phyloP scores from a whole-genome alignment of 1,140 invertebrate genomes.

The Lepidurus apus region DNA sequence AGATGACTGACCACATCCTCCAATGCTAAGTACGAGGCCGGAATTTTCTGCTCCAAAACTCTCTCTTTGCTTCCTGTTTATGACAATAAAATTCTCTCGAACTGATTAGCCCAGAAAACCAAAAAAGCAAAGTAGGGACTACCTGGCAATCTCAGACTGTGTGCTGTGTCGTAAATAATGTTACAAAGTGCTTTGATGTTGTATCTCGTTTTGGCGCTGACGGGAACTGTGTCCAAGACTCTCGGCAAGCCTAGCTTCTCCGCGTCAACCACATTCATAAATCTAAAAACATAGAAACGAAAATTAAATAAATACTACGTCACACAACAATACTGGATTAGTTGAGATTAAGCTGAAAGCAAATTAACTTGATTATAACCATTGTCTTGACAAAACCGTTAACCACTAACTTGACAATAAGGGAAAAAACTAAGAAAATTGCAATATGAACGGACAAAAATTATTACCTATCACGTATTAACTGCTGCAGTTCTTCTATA shows the following conservation, averaged over 20 bases:
- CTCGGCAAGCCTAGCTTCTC: constrained; percentile 92
- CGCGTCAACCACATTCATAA: constrained; percentile 88
- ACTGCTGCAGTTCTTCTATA: constrained; percentile 78
- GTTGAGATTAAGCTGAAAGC: too few relatives aligned
- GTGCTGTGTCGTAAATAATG: constrained; percentile 89
- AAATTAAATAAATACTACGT: background rate
- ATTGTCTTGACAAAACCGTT: too few relatives aligned
- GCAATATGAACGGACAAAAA: background rate
- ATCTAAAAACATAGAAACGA: constrained; percentile 49
- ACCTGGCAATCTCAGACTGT: constrained; percentile 78
- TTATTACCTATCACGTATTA: constrained; percentile 63
- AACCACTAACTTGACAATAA: too few relatives aligned
- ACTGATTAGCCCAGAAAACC: constrained; percentile 35
- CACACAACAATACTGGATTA: background rate
- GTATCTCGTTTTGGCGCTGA: constrained; percentile 80
- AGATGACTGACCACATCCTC: constrained; percentile 84
- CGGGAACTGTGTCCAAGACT: constrained; percentile 88
- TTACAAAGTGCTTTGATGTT: constrained; percentile 88
- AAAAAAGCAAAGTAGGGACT: constrained; percentile 31
- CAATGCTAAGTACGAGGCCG: constrained; percentile 87
- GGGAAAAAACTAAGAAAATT: background rate
- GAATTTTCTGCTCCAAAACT: constrained; percentile 87
- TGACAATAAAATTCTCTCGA: too few relatives aligned
- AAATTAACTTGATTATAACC: too few relatives aligned
- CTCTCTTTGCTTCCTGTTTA: constrained; percentile 76